Conservation (phyloP, 2,113 vertebrate genomes). For the Apeltes quadracus region DNA sequence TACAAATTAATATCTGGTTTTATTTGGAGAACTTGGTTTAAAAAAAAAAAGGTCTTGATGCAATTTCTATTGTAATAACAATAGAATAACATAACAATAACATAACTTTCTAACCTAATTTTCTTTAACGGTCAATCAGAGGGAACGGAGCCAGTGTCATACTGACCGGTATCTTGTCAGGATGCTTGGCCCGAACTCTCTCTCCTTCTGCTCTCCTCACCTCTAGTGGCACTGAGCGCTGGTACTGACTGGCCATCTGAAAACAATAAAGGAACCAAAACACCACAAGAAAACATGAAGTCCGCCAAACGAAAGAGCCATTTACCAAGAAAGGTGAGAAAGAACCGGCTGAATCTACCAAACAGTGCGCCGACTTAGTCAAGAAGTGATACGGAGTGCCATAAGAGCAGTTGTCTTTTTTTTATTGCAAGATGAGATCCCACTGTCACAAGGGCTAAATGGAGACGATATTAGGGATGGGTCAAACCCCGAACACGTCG, state of each 20-base stretch:
- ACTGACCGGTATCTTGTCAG: constrained; percentile 85
- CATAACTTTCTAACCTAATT: neutral
- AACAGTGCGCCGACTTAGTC: constrained; percentile 17
- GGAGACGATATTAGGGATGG: neutral
- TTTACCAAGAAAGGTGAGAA: constrained; percentile 48
- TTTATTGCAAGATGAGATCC: neutral
- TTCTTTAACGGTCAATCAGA: neutral
- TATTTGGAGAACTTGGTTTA: neutral
- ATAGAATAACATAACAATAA: too few species aligned
- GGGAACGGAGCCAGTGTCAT: neutral
- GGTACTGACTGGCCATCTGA: constrained; percentile 83
- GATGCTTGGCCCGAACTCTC: constrained; percentile 82
- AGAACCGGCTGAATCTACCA: constrained; percentile 39
- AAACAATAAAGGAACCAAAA: constrained; percentile 36
- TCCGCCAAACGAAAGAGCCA: constrained; percentile 44
- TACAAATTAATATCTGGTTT: neutral
- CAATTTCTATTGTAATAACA: neutral
- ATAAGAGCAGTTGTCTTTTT: constrained; percentile 20
- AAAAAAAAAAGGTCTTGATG: neutral
- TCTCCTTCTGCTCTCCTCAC: constrained; percentile 84
- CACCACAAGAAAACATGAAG: constrained; percentile 35
- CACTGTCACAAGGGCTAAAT: constrained; percentile 1
- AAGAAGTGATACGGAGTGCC: constrained; percentile 23
- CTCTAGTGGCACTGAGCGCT: constrained; percentile 80
- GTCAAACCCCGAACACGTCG: neutral